Evolutionary conservation across 2,797 vertebrate genomes (phyloP).

Genomic region (Borostomias antarcticus): DNA sequence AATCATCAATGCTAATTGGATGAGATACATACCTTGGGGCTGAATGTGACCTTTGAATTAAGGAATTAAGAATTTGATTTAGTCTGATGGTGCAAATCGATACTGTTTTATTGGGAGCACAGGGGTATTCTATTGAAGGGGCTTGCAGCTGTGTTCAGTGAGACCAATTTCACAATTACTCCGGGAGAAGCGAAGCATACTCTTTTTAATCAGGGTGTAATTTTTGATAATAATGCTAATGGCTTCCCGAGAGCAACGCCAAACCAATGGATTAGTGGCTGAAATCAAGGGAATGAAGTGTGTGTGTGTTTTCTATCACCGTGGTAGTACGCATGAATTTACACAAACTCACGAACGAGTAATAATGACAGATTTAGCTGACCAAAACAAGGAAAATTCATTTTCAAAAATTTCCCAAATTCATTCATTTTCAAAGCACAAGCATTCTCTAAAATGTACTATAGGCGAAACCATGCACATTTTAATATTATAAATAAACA

Average conservation of each 20-base stretch:
- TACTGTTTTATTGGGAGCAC: constrained; percentile 5
- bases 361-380: constrained; percentile 15
- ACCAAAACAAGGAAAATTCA: neutral
- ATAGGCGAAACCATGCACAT: neutral
- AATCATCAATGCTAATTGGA: constrained; percentile 34
- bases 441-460: neutral
- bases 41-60: constrained; percentile 36
- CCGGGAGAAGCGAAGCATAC: constrained; percentile 26
- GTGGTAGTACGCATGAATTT: constrained; percentile 10
- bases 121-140: neutral
- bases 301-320: neutral
- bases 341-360: neutral
- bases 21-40: constrained; percentile 25
- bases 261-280: constrained; percentile 41
- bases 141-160: constrained; percentile 25
- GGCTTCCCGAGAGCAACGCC: constrained; percentile 31
- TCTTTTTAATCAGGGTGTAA: constrained; percentile 47
- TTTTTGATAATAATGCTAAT: constrained; percentile 48
- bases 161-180: constrained; percentile 38
- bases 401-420: neutral
- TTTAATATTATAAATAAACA: neutral
- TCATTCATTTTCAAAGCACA: neutral
- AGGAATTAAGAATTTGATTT: constrained; percentile 41
- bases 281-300: constrained; percentile 24
- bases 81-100: constrained; percentile 30